These are phyloP conservation scores for Echinops telfairi DNA, from an alignment of 2,113 vertebrate genomes.

Conservation along the genomic window DNA sequence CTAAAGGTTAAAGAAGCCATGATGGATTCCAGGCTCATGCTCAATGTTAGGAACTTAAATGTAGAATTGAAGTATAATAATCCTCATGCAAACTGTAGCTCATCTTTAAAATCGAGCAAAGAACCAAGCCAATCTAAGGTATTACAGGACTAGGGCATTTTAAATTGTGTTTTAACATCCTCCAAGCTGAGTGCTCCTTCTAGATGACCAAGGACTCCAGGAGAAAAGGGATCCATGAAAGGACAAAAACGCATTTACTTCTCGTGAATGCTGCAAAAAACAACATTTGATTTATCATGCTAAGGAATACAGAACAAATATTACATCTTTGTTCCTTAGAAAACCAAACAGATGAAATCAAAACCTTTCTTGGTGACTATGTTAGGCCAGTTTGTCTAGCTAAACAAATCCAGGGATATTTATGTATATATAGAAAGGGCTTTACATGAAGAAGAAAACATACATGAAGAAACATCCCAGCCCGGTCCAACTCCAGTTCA, in stretches of 20 bases:
- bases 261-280: neutral
- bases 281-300: neutral
- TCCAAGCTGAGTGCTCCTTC: neutral
- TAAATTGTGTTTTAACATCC: neutral
- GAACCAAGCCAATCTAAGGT: neutral
- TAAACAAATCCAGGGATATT: too few relatives aligned
- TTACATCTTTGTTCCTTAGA: conserved; percentile 1
- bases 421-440: too few relatives aligned
- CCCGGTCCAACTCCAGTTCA: too few relatives aligned
- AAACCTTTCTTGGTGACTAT: neutral
- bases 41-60: neutral
- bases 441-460: too few relatives aligned
- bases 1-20: neutral
- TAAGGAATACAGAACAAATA: conserved; percentile 22
- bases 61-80: neutral
- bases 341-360: neutral
- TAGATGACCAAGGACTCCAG: neutral
- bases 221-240: conserved; percentile 30
- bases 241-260: neutral
- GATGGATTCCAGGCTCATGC: neutral
- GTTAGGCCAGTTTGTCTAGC: neutral
- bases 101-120: neutral
- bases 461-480: too few relatives aligned
- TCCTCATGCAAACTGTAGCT: neutral
- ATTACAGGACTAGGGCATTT: neutral